A percentile compares a stretch with the other conserved stretches of the same genome.
phyloP scores from a whole-genome alignment of 1,140 invertebrate genomes.

The Procambarus clarkii region DNA sequence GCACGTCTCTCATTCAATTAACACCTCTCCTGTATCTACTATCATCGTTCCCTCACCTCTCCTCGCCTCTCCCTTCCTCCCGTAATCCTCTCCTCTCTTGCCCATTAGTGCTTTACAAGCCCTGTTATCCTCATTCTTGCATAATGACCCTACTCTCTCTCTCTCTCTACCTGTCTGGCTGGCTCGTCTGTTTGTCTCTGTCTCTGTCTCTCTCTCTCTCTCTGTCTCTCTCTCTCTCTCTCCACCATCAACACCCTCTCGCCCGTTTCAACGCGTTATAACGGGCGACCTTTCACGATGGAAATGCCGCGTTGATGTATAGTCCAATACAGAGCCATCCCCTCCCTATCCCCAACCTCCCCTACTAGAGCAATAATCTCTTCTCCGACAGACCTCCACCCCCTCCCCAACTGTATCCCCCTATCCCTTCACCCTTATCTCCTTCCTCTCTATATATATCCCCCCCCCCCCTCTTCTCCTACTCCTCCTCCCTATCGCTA shows the following conservation, averaged over 20 bases:
- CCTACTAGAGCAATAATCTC: conserved; percentile 42
- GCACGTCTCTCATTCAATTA: conserved; percentile 51
- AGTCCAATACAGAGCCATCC: conserved; percentile 25
- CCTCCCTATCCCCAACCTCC: no score
- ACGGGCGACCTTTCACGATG: conserved; percentile 42
- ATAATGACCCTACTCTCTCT: conserved; percentile 9
- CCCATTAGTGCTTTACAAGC: neutral
- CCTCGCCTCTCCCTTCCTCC: conserved; percentile 5
- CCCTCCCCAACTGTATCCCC: neutral
- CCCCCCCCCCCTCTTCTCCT: neutral
- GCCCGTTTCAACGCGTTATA: conserved; percentile 2
- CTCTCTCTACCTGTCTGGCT: neutral
- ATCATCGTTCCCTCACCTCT: neutral
- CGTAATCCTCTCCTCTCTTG: neutral
- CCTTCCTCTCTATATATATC: neutral
- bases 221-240: conserved; percentile 26
- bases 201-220: conserved; percentile 48
- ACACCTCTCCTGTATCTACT: conserved; percentile 1
- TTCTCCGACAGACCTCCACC: neutral
- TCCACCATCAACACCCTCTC: neutral
- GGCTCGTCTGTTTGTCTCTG: conserved; percentile 30
- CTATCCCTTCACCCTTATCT: neutral
- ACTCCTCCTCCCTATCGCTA: neutral
- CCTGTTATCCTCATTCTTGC: neutral
- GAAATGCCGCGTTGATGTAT: conserved; percentile 44